A percentile compares a stretch with the other conserved stretches of the same genome.
These are phyloP conservation scores for Oligia strigilis DNA, from an alignment of 2,888 invertebrate species.

Conservation along the genomic window DNA sequence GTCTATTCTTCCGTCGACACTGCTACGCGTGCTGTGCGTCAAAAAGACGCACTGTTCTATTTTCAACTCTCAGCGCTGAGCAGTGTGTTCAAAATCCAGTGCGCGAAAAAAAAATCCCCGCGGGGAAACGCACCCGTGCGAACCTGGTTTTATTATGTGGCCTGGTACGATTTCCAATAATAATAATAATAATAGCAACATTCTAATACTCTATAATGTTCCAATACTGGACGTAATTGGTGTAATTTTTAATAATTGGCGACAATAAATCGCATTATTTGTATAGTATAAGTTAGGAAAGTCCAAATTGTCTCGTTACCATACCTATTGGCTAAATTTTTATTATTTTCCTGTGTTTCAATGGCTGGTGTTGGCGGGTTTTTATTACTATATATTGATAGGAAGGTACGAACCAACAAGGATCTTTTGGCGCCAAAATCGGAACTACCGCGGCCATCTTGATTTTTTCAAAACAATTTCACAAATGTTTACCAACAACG, in stretches of 20 bases:
- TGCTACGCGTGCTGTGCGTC: background rate
- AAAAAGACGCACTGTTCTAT: background rate
- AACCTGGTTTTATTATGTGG: constrained; percentile 7
- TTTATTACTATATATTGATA: constrained; percentile 17
- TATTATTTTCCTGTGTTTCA: constrained; percentile 51
- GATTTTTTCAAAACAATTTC: background rate
- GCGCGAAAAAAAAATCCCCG: background rate
- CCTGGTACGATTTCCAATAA: constrained; percentile 40
- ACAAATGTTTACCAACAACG: background rate
- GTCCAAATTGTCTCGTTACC: constrained; percentile 73
- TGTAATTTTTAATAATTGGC: constrained; percentile 62
- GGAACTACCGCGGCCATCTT: background rate
- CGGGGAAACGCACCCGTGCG: background rate
- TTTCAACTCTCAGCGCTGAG: too few species aligned
- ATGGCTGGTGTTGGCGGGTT: constrained; percentile 42
- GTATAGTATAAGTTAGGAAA: constrained; percentile 64
- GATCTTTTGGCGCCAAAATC: background rate
- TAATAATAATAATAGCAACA: constrained; percentile 42
- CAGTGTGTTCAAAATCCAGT: background rate
- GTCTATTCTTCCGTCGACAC: too few species aligned
- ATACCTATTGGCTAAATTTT: constrained; percentile 64
- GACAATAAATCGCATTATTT: constrained; percentile 71
- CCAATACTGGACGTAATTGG: constrained; percentile 55
- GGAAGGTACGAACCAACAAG: background rate
- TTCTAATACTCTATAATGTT: constrained; percentile 61